Evolutionary conservation across 2,797 vertebrate species (phyloP), one percentile per base, ranked within the genome.

Genomic region (Benthosema pterotum): DNA sequence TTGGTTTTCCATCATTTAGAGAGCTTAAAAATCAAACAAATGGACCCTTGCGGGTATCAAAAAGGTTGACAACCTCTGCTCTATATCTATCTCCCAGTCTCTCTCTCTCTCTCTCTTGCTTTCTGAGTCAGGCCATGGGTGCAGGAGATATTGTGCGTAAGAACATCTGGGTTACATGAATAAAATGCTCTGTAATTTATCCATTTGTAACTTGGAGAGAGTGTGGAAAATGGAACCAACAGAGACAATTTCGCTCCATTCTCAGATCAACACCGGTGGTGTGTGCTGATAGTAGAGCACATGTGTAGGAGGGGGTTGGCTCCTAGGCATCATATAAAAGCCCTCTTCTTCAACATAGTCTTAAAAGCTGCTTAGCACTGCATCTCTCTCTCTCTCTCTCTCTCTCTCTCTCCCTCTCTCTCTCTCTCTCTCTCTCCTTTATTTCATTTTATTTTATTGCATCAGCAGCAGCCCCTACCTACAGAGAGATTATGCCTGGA

Each of bases 81-180:
- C n/a, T n/a, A n/a, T n/a, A n/a, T n/a, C n/a, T n/a, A n/a, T n/a
- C 59, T 11, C 38, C 19, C 14, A 22, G 51, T 57, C 13, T n/a
- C 57, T 70, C 71, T 52, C 67, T 59, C 71, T 69, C 64, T 57
- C 66, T 77, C 64, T 69, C 28, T 42, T 47, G 14, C 60, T 67
- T 60, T 7, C 42, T 11, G 74, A 45, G 17, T n/a, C n/a, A n/a
- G 58, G 59, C n/a, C n/a, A 61, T n/a, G 66, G 12, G 64, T 77
- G 76, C 3, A 19, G 2, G 64, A 62, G 75, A 75, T 69, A 59
- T 9, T 22, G 52, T 74, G 68, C 45, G 75, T 81, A 74, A 77
- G 82, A 81, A 72, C 79, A 83, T 84, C 72, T 78, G 75, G 74
- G 83, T 80, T 85, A 68, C 32, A 38, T 2, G 8, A 8, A 2